phyloP scores from a whole-genome alignment of 2,888 invertebrate genomes.

The Orchestes rusci region DNA sequence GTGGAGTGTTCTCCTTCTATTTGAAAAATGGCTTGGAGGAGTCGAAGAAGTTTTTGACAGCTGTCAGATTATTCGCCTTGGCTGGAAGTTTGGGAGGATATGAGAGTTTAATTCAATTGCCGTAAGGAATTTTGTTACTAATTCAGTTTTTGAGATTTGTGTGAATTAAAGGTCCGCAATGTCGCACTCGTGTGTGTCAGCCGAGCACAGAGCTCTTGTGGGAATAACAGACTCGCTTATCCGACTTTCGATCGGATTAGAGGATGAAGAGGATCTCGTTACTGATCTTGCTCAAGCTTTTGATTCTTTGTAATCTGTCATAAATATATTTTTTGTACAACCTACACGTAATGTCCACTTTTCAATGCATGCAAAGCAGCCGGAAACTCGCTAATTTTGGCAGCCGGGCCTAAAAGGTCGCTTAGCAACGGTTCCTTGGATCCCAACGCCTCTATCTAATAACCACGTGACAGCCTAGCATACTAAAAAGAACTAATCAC shows the following conservation, averaged over 20 bases:
- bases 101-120: conserved; percentile 90
- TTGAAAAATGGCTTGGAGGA: conserved; percentile 70
- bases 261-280: conserved; percentile 78
- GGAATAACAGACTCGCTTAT: conserved; percentile 82
- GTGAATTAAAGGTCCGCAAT: conserved; percentile 65
- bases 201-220: conserved; percentile 59
- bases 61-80: conserved; percentile 72
- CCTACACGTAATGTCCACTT: no score
- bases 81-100: conserved; percentile 95
- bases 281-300: conserved; percentile 79
- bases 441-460: no score
- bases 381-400: no score
- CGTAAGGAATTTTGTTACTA: conserved; percentile 54
- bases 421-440: no score
- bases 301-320: conserved; percentile 6
- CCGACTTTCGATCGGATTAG: conserved; percentile 84
- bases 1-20: conserved; percentile 88
- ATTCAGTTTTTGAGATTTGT: neutral
- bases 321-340: no score
- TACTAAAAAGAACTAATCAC: no score
- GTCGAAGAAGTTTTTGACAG: conserved; percentile 64
- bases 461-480: no score
- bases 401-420: no score
- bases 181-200: conserved; percentile 92
- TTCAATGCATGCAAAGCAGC: no score